These are phyloP conservation scores for Sebastes glaucus DNA, from an alignment of 2,797 vertebrate genomes.

Conservation along the genomic window DNA sequence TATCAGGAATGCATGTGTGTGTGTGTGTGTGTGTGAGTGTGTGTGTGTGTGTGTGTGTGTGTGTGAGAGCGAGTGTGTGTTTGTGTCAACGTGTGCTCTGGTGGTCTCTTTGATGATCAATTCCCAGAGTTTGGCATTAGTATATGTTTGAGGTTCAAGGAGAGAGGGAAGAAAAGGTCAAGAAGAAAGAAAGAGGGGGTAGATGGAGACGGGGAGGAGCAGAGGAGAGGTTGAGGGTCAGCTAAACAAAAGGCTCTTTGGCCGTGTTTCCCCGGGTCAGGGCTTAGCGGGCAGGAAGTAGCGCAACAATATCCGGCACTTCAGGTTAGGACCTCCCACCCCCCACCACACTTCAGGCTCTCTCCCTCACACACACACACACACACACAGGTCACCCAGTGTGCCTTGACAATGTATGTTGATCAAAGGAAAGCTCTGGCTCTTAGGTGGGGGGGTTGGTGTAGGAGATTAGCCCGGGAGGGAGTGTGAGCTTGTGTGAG, in stretches of 20 bases:
- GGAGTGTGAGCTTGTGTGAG: slow-evolving; percentile 44
- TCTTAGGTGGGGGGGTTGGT: slow-evolving; percentile 32
- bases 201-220: slow-evolving; percentile 43
- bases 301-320: slow-evolving; percentile 80
- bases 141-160: slow-evolving; percentile 75
- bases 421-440: slow-evolving; percentile 76
- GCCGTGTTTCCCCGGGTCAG: slow-evolving; percentile 68
- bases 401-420: slow-evolving; percentile 75
- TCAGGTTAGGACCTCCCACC: slow-evolving; percentile 64
- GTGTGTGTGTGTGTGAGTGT: slow-evolving; percentile 25
- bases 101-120: slow-evolving; percentile 75
- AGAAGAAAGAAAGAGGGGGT: slow-evolving; percentile 54
- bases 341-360: slow-evolving; percentile 35
- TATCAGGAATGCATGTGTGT: slow-evolving; percentile 57
- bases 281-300: slow-evolving; percentile 82
- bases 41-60: slow-evolving; percentile 27
- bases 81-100: slow-evolving; percentile 33
- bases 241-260: slow-evolving; percentile 78
- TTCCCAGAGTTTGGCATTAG: slow-evolving; percentile 68
- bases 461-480: slow-evolving; percentile 56
- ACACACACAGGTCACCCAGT: slow-evolving; percentile 63
- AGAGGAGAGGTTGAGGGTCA: slow-evolving; percentile 70
- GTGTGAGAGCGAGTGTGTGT: slow-evolving; percentile 9
- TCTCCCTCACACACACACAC: slow-evolving; percentile 25
- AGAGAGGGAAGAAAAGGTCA: slow-evolving; percentile 42